A percentile compares a stretch with the other conserved stretches of the same genome.
Conservation (phyloP, 2,888 invertebrate genomes). For the Drosophila pseudotalamancana region DNA sequence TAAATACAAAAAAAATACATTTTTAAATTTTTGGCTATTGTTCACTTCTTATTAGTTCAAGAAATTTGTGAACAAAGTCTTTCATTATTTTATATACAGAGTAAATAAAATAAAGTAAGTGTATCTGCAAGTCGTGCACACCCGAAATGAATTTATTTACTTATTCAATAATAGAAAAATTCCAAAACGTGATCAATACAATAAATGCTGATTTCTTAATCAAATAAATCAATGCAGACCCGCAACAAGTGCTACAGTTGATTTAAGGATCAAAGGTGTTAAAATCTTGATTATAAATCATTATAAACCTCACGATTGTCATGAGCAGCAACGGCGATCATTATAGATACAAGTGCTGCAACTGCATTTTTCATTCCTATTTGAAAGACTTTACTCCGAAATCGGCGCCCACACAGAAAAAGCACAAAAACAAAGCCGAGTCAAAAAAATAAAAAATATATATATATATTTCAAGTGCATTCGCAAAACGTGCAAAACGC, state of each 20-base stretch:
- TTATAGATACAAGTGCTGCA: neutral
- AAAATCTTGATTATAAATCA: conserved; percentile 28
- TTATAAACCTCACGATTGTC: conserved; percentile 30
- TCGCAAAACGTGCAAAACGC: conserved; percentile 47
- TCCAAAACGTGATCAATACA: conserved; percentile 1
- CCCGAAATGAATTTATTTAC: too few species aligned
- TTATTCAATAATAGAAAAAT: neutral
- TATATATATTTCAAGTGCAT: conserved; percentile 50
- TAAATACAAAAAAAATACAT: too few species aligned
- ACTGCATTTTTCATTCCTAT: conserved; percentile 33
- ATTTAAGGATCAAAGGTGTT: conserved; percentile 15
- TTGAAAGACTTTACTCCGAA: conserved; percentile 24
- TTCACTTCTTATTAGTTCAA: too few species aligned
- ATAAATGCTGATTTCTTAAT: neutral
- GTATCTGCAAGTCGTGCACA: too few species aligned
- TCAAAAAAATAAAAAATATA: too few species aligned
- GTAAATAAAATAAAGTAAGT: too few species aligned
- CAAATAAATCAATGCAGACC: neutral
- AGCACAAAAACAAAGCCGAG: conserved; percentile 2
- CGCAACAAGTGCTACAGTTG: neutral
- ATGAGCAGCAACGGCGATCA: conserved; percentile 29
- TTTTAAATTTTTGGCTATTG: too few species aligned
- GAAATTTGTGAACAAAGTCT: too few species aligned
- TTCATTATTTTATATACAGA: too few species aligned
- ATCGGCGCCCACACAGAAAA: conserved; percentile 17